These are phyloP conservation scores for Corythornis cristatus DNA, from an alignment of 2,113 vertebrate genomes.

Conservation along the genomic window DNA sequence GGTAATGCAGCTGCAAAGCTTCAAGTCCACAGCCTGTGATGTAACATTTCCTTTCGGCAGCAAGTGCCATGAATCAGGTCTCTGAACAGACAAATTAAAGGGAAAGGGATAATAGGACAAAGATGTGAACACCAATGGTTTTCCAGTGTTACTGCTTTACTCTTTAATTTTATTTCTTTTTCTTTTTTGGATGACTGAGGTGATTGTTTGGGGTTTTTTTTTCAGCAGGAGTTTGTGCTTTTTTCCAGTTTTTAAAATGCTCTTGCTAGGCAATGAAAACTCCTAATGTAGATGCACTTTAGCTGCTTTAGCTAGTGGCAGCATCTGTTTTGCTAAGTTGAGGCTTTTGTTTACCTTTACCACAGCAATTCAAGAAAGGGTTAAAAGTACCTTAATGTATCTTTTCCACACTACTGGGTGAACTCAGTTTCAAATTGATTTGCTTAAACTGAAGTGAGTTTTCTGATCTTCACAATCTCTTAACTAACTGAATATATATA, in stretches of 20 bases:
- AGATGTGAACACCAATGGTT: background rate
- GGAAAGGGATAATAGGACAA: background rate
- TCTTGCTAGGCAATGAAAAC: background rate
- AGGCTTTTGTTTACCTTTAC: background rate
- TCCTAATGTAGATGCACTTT: background rate
- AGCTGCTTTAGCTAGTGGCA: background rate
- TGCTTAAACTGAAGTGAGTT: background rate
- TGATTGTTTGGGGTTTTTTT: background rate
- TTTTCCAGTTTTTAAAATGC: background rate
- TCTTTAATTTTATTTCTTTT: background rate
- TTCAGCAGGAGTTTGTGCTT: background rate
- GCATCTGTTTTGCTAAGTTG: background rate
- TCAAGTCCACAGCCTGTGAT: rapidly evolving
- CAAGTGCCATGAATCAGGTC: background rate
- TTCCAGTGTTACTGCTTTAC: background rate
- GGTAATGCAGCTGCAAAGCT: background rate
- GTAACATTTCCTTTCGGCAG: background rate
- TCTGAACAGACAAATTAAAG: rapidly evolving
- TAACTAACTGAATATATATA: background rate
- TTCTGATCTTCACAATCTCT: background rate
- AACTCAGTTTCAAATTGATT: background rate
- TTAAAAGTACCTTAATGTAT: background rate
- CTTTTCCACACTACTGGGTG: background rate
- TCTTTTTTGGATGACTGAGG: background rate
- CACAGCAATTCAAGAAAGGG: background rate